A percentile compares a stretch with the other conserved stretches of the same genome.
These are phyloP conservation scores for Philereme transversata DNA, from an alignment of 2,888 invertebrate species.

Conservation along the genomic window DNA sequence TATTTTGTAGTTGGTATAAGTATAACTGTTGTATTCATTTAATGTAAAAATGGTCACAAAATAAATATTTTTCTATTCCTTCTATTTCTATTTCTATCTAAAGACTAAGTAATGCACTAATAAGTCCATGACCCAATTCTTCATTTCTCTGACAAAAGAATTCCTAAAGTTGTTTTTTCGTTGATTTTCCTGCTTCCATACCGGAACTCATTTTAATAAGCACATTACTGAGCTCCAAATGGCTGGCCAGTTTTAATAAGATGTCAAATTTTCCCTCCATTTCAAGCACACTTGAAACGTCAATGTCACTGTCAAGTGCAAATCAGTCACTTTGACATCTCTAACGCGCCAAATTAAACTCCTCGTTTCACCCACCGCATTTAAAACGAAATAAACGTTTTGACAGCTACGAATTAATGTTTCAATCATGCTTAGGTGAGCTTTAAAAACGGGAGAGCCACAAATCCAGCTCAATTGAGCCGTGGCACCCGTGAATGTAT, in stretches of 20 bases:
- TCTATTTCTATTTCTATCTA: too few species aligned
- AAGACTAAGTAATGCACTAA: slow-evolving; percentile 19
- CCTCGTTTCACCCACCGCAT: slow-evolving; percentile 28
- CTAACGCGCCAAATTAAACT: slow-evolving; percentile 9
- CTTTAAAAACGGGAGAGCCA: slow-evolving; percentile 45
- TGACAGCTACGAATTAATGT: slow-evolving; percentile 62
- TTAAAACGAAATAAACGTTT: slow-evolving; percentile 54
- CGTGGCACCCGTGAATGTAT: slow-evolving; percentile 28
- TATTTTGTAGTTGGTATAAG: too few species aligned
- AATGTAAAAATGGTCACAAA: too few species aligned
- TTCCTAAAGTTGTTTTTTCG: slow-evolving; percentile 25
- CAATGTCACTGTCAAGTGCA: slow-evolving; percentile 25
- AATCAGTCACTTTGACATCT: slow-evolving; percentile 10
- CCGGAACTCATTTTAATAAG: slow-evolving; percentile 31
- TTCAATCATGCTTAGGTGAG: slow-evolving; percentile 64
- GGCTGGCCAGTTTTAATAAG: slow-evolving; percentile 26
- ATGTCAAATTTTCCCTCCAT: slow-evolving; percentile 3
- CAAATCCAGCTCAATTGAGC: slow-evolving; percentile 35
- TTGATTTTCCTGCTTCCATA: slow-evolving; percentile 24
- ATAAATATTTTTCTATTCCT: too few species aligned
- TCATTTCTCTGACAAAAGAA: slow-evolving; percentile 28
- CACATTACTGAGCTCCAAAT: slow-evolving; percentile 25
- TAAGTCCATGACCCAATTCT: slow-evolving; percentile 21
- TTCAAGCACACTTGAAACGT: slow-evolving; percentile 13
- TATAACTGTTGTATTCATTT: too few species aligned